Evolutionary conservation across 2,113 vertebrate species (phyloP).

Genomic region (Pseudolaguvia tuberculata): DNA sequence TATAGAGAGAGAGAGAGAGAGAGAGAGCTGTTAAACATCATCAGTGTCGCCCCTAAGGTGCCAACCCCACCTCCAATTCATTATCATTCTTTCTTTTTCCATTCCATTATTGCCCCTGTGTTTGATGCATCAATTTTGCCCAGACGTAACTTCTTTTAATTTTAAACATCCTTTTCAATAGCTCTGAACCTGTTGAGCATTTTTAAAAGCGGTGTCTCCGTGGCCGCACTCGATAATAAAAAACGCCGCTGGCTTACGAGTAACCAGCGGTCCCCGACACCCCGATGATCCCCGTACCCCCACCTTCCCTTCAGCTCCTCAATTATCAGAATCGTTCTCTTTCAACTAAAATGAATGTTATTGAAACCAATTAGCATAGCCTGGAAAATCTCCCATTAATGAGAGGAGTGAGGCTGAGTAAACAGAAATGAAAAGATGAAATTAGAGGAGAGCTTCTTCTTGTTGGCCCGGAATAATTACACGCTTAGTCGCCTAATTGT

Average conservation of each 20-base stretch:
- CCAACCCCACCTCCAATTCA: neutral
- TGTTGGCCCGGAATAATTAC: conserved; percentile 99
- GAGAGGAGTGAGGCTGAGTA: conserved; percentile 99
- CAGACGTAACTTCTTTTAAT: conserved; percentile 98
- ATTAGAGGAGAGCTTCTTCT: conserved; percentile 99
- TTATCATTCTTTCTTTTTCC: conserved; percentile 53
- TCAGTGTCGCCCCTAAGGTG: neutral
- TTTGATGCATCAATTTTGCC: conserved; percentile 81
- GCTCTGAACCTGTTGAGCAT: conserved; percentile 90
- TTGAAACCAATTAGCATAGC: conserved; percentile 99
- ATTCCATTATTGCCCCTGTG: conserved; percentile 53
- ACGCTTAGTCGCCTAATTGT: conserved; percentile 99
- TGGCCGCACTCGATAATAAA: conserved; percentile 93
- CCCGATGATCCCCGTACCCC: conserved; percentile 54
- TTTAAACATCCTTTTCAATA: conserved; percentile 95
- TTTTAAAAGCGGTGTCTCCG: conserved; percentile 88
- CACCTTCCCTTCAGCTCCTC: conserved; percentile 79
- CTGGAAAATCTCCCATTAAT: conserved; percentile 99
- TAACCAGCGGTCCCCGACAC: neutral
- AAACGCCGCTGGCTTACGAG: conserved; percentile 73
- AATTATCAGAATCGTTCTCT: conserved; percentile 98
- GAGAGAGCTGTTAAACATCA: no score
- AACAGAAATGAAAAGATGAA: conserved; percentile 99
- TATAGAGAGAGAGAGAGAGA: no score
- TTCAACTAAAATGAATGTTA: conserved; percentile 99